A percentile compares a stretch with the other conserved stretches of the same genome.
Evolutionary conservation across 2,797 vertebrate genomes (phyloP).

Genomic region (Sciurus vulgaris): DNA sequence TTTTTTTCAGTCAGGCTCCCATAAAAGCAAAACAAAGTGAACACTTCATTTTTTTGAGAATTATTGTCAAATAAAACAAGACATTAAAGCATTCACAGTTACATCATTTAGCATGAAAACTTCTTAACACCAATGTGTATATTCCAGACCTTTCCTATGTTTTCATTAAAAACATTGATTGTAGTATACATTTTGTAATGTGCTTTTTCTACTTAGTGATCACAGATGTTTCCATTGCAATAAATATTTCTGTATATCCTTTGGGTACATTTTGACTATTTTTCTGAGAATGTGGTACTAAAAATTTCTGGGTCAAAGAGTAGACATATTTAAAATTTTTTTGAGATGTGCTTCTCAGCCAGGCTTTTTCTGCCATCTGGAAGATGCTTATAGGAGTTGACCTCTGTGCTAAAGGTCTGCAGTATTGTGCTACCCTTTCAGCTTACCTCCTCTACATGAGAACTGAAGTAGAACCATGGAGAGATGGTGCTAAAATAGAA

Average conservation of each 20-base stretch:
- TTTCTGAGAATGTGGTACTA: not conserved
- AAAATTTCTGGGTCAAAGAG: not conserved
- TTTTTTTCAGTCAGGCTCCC: not conserved
- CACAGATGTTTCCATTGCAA: not conserved
- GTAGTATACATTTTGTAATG: not conserved
- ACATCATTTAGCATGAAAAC: not conserved
- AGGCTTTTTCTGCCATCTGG: not conserved
- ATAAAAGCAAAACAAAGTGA: not conserved
- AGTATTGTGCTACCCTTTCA: not conserved
- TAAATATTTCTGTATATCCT: not conserved
- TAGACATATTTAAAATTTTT: not conserved
- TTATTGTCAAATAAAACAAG: not conserved
- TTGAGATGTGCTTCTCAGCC: not conserved
- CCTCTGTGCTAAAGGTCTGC: too few relatives aligned
- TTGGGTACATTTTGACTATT: not conserved
- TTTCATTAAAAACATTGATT: not conserved
- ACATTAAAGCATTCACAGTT: not conserved
- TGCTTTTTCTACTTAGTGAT: not conserved
- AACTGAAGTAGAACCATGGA: fast-evolving
- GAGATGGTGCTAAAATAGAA: not conserved
- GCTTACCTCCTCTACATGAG: not conserved
- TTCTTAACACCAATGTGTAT: not conserved
- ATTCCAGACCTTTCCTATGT: not conserved
- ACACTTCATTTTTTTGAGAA: not conserved
- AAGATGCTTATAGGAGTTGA: not conserved